These are phyloP conservation scores for Collichthys lucidus DNA, from an alignment of 2,113 vertebrate genomes.

Conservation along the genomic window DNA sequence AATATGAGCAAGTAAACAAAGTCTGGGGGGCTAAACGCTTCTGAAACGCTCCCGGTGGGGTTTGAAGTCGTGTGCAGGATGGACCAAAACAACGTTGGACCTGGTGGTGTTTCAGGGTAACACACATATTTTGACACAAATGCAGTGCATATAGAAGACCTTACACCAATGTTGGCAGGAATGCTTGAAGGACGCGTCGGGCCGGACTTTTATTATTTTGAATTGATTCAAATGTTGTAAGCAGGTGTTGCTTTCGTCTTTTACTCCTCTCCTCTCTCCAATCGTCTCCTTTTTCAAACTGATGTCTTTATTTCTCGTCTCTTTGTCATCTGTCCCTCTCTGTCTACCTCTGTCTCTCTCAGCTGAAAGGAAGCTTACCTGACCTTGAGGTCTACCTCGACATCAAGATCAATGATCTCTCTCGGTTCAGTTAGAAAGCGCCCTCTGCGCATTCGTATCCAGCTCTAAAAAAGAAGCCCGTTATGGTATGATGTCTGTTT, in stretches of 20 bases:
- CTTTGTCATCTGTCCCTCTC: background rate
- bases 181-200: background rate
- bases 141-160: background rate
- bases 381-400: background rate
- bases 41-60: too few species aligned
- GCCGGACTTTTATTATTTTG: background rate
- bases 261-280: background rate
- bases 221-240: too few species aligned
- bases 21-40: too few species aligned
- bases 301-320: too few species aligned
- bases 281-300: too few species aligned
- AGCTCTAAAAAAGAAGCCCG: background rate
- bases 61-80: too few species aligned
- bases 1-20: too few species aligned
- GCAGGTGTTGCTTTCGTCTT: background rate
- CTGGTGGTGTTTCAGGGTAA: too few species aligned
- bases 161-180: background rate
- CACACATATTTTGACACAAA: background rate
- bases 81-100: too few species aligned
- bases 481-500: background rate
- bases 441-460: background rate
- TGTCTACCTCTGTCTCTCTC: too few species aligned
- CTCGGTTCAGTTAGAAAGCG: background rate
- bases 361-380: conserved; percentile 1
- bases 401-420: background rate